phyloP scores from a whole-genome alignment of 1,140 invertebrate species.

The Cardiocondyla obscurior region DNA sequence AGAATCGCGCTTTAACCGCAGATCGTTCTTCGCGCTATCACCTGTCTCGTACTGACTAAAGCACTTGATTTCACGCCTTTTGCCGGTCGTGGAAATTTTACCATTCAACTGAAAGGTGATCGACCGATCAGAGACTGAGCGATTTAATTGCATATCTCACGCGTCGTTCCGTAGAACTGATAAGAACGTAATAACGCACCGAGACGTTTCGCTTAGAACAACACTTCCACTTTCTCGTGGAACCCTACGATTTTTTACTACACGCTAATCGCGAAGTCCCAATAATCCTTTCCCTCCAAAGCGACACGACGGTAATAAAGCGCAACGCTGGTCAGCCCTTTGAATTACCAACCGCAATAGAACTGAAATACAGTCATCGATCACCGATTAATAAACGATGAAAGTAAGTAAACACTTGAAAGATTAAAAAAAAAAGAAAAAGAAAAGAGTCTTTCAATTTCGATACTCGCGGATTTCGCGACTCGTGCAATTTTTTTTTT shows the following conservation, averaged over 20 bases:
- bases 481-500: not conserved
- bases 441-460: not conserved
- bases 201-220: not conserved
- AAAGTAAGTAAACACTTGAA: not conserved
- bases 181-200: conserved; percentile 8
- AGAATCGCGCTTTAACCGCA: not conserved
- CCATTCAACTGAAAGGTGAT: not conserved
- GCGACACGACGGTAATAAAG: conserved; percentile 37
- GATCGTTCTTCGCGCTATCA: not conserved
- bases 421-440: too few species aligned
- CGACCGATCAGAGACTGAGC: not conserved
- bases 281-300: conserved; percentile 17
- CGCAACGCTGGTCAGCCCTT: not conserved
- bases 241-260: conserved; percentile 22
- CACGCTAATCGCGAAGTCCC: conserved; percentile 19
- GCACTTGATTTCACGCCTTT: not conserved
- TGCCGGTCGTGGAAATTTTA: not conserved
- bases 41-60: not conserved
- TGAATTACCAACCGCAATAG: conserved; percentile 21
- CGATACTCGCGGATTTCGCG: not conserved
- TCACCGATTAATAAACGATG: conserved; percentile 5
- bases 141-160: not conserved
- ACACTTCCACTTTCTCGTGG: not conserved
- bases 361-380: not conserved
- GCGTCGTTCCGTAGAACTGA: not conserved